Base-by-base conservation (phyloP, 1,140 invertebrate genomes). In the Aphaenogaster ashmeadi region DNA sequence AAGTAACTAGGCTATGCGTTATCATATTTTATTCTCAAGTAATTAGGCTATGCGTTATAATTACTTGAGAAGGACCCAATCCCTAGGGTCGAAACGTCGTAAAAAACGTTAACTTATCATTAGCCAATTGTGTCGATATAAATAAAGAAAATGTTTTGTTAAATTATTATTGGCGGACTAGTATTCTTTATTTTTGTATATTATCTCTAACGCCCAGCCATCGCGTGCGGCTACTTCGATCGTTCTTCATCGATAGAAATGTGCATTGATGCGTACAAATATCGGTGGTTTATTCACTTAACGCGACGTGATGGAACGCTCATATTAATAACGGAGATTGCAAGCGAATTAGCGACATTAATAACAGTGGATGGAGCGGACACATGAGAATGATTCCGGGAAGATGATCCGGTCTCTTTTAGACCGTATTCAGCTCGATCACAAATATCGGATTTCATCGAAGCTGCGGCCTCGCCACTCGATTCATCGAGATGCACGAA, bases 251-350 rank as follows among this genome's bases (percentile, higher is more conserved):
- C 3, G 21, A 44, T 69, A 54, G 36, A 56, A 9, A 33, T 41
- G 15, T 38, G 15, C 27, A n/a, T 33, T 3, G 54, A 58, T n/a
- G 52, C 9, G 21, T 72, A 58, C 13, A 52, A 83, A 58, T 52
- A 79, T 83, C 11, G 18, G 3, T 67, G 36, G n/a, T 13, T 38
- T 27, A 47, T 72, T 81, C 36, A n/a, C 4, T 71, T 44, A 72
- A 71, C 11, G 62, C 44, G 27, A 8, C 9, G 4, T 5, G 52
- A 71, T 58, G 8, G 58, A 74, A 80, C 38, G 9, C 41, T 62
- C 44, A 7, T 54, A 88, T 88, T 87, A 69, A 86, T 64, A 88
- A 85, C 71, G n/a, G 38, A 36, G 38, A 72, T 64, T 36, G 66
- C 80, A 15, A 11, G 0, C 6, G 8, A 36, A 58, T 74, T 56